These are phyloP conservation scores for Isurus oxyrinchus DNA, from an alignment of 2,113 vertebrate species.

Conservation along the genomic window DNA sequence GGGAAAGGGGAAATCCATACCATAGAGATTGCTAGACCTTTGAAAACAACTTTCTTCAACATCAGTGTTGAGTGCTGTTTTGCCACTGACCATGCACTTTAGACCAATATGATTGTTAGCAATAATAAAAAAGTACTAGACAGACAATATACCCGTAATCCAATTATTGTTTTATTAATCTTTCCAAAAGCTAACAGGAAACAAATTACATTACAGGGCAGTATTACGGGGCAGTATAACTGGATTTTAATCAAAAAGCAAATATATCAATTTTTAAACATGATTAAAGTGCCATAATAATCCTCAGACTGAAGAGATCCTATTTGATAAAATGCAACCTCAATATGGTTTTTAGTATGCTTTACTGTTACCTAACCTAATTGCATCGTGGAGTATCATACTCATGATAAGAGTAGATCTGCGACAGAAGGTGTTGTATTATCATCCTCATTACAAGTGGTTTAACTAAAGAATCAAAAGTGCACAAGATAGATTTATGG, in stretches of 20 bases:
- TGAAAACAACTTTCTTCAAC: too few species aligned
- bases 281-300: constrained; percentile 34
- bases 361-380: not conserved
- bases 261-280: constrained; percentile 18
- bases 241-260: constrained; percentile 28
- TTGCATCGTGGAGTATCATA: not conserved
- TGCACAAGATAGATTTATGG: not conserved
- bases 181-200: not conserved
- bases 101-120: too few species aligned
- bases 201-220: constrained; percentile 6
- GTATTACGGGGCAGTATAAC: not conserved
- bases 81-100: too few species aligned
- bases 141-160: constrained; percentile 3
- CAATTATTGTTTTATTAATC: not conserved
- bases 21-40: too few species aligned
- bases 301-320: not conserved
- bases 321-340: not conserved
- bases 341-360: not conserved
- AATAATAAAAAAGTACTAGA: not conserved
- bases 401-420: not conserved
- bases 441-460: not conserved
- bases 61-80: too few species aligned
- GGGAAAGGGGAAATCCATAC: too few species aligned
- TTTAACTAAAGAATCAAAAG: constrained; percentile 5
- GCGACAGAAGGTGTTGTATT: not conserved